phyloP scores from a whole-genome alignment of 1,140 invertebrate species.

The Zaprionus capensis region DNA sequence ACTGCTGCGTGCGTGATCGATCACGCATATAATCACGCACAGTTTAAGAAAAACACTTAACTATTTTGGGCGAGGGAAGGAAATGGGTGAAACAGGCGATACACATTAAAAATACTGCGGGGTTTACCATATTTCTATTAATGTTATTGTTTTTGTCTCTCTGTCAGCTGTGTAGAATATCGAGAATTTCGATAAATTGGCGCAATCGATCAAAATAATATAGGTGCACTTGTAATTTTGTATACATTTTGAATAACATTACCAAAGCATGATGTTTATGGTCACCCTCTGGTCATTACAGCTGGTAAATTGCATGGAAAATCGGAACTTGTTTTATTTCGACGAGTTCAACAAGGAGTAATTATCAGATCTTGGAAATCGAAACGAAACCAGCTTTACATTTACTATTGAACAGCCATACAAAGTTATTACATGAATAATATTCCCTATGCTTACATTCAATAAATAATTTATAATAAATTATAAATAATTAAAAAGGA shows the following conservation, averaged over 20 bases:
- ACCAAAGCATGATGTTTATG: too few species aligned
- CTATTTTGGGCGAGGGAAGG: neutral
- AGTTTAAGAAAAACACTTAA: slow-evolving; percentile 3
- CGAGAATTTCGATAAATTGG: neutral
- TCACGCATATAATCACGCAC: neutral
- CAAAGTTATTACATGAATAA: too few species aligned
- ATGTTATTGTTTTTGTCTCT: slow-evolving; percentile 3
- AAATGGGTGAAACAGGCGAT: neutral
- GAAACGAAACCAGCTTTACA: too few species aligned
- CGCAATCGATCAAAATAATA: neutral
- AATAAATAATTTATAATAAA: too few species aligned
- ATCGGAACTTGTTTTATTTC: too few species aligned
- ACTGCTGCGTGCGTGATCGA: neutral
- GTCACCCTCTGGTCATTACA: too few species aligned
- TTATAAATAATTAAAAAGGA: too few species aligned
- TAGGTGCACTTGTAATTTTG: neutral
- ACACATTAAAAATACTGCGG: neutral
- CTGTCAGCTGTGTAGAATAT: neutral
- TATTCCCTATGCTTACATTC: too few species aligned
- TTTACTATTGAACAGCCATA: too few species aligned
- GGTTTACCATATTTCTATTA: neutral
- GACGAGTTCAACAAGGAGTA: too few species aligned
- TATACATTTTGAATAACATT: neutral
- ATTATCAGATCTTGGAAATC: too few species aligned
- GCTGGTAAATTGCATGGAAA: too few species aligned